Evolutionary conservation across 2,797 vertebrate genomes (phyloP), one percentile per base, ranked within the genome.

Genomic region (Furcifer pardalis): DNA sequence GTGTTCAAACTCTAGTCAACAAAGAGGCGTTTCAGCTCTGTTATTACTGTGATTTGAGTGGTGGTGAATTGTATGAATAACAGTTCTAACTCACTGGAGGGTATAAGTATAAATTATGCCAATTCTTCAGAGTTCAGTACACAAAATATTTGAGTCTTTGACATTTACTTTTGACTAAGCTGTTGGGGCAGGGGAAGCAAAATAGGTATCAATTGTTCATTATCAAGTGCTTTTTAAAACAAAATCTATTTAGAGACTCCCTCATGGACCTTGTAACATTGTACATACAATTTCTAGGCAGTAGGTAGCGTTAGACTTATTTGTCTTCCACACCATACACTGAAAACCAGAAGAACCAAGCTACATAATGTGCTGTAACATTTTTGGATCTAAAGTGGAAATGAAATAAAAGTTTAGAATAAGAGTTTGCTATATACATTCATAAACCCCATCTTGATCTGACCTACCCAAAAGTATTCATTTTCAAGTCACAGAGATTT

Each of bases 21-120:
- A 76, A 59, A 40, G 27, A 74, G 79, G 73, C 25, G 1, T 86
- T 91, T 84, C 44, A 66, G 75, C 30, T 88, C 79, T 88, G 71
- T 30, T n/a, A 23, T 56, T 40, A 7, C 42, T 32, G 23, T 66
- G 42, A 72, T 75, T 52, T 77, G 9, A 32, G 78, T 19, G 7
- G 46, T 62, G 75, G 83, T 5, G 21, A 80, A 62, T 35, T 81
- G 0, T 37, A 46, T 46, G 27, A 19, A 0, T 4, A 35, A 30
- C 81, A 66, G 68, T 30, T 79, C 27, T 79, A 37, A 79, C 23
- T 27, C 35, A 62, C 68, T 72, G 35, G 8, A 37, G 25, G 52
- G 25, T 25, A 21, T 1, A 35, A 71, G n/a, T 1, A 42, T 59
- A 46, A 80, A 40, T 80, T 65, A 74, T n/a, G 7, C 27, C 65